Percentiles rank a stretch among this genome's conserved stretches.
Conservation (phyloP, 64 coral and sea anemone genomes). For the Montipora sp. region DNA sequence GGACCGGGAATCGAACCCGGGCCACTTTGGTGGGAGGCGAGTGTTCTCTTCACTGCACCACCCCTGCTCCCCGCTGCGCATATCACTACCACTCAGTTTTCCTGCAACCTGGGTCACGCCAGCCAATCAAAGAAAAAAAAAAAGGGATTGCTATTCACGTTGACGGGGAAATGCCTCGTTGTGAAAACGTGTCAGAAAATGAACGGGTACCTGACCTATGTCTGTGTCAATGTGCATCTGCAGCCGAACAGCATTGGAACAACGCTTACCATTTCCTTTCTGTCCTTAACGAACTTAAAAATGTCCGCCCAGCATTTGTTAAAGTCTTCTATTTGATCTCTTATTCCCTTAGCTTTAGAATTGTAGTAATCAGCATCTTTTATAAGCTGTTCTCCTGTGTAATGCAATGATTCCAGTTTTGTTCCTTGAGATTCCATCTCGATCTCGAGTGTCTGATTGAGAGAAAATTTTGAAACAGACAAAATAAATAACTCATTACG, state of each 20-base stretch:
- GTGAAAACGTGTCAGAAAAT: too few species aligned
- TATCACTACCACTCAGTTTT: too few species aligned
- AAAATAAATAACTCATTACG: neutral
- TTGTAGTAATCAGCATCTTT: constrained; percentile 78
- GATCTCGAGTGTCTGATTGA: constrained; percentile 31
- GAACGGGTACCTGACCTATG: too few species aligned
- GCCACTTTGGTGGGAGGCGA: too few species aligned
- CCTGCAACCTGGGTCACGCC: too few species aligned
- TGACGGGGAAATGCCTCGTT: too few species aligned
- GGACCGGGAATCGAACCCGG: too few species aligned
- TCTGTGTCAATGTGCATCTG: too few species aligned
- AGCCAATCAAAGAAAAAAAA: too few species aligned
- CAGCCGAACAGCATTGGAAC: neutral
- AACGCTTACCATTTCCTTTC: constrained; percentile 68
- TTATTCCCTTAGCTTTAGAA: constrained; percentile 56
- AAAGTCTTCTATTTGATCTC: constrained; percentile 79
- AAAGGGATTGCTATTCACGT: too few species aligned
- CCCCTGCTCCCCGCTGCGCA: too few species aligned
- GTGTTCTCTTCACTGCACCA: too few species aligned
- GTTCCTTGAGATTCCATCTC: constrained; percentile 68
- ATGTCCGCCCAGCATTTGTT: constrained; percentile 68
- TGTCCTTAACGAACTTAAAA: constrained; percentile 19
- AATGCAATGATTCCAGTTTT: constrained; percentile 42
- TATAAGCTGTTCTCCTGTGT: constrained; percentile 72
- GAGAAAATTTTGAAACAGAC: neutral